Evolutionary conservation across 2,888 invertebrate genomes (phyloP).

Genomic region (Thyatira batis): DNA sequence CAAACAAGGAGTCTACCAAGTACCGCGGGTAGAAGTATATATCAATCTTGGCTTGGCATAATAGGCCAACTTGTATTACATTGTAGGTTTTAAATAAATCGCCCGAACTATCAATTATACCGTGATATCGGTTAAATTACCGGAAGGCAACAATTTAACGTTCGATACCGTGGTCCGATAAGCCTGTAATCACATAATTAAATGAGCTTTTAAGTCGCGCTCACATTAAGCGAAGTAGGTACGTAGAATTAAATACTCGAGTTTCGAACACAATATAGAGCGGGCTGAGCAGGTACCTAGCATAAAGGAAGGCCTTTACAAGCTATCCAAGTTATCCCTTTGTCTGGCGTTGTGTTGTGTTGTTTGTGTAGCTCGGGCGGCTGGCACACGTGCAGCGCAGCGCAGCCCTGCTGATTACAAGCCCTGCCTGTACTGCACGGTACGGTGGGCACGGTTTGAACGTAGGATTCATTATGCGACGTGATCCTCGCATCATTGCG

Average conservation of each 20-base stretch:
- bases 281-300: too few relatives aligned
- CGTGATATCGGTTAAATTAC: not conserved
- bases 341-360: not conserved
- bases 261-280: too few relatives aligned
- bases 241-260: not conserved
- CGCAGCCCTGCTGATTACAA: not conserved
- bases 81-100: too few relatives aligned
- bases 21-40: too few relatives aligned
- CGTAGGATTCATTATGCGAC: not conserved
- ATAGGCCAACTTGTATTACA: too few relatives aligned
- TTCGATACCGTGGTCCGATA: not conserved
- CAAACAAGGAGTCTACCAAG: too few relatives aligned
- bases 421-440: not conserved
- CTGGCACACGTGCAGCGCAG: not conserved
- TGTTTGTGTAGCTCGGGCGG: not conserved
- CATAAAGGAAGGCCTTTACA: not conserved
- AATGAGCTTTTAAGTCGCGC: not conserved
- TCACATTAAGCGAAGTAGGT: not conserved
- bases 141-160: not conserved
- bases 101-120: too few relatives aligned
- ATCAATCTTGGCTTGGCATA: too few relatives aligned
- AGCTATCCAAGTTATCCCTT: not conserved
- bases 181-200: not conserved
- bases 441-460: not conserved
- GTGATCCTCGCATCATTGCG: slow-evolving; percentile 5